These are phyloP conservation scores for Florisuga fusca DNA, from an alignment of 2,797 vertebrate species.

Conservation along the genomic window DNA sequence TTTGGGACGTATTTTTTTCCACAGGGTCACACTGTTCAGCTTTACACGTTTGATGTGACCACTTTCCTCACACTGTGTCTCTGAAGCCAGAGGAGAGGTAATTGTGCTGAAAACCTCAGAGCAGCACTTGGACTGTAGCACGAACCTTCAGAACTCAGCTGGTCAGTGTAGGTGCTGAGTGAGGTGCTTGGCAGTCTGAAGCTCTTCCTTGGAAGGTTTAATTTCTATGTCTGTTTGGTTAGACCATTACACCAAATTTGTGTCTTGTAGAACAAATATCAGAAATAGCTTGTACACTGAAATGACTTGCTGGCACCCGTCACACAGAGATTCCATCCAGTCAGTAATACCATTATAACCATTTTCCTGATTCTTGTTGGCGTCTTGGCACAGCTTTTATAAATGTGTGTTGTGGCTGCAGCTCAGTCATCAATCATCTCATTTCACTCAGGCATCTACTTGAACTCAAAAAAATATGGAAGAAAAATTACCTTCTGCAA, in stretches of 20 bases:
- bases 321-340: not conserved
- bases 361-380: not conserved
- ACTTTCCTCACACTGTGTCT: fast-evolving
- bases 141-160: not conserved
- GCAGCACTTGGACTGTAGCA: fast-evolving
- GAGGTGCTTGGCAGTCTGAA: not conserved
- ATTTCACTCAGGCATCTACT: not conserved
- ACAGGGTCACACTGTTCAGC: not conserved
- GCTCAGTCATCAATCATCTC: not conserved
- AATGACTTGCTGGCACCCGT: not conserved
- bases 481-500: not conserved
- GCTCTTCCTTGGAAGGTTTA: not conserved
- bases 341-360: not conserved
- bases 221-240: not conserved
- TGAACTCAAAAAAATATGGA: not conserved
- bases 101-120: not conserved
- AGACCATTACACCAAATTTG: not conserved
- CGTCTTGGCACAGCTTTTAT: not conserved
- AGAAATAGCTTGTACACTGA: not conserved
- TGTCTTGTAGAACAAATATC: not conserved
- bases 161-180: not conserved
- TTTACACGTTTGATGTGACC: not conserved
- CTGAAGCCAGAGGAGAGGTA: not conserved
- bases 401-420: not conserved
- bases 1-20: not conserved